Conservation (phyloP, 2,113 vertebrate species). For the Copsychus sechellarum region DNA sequence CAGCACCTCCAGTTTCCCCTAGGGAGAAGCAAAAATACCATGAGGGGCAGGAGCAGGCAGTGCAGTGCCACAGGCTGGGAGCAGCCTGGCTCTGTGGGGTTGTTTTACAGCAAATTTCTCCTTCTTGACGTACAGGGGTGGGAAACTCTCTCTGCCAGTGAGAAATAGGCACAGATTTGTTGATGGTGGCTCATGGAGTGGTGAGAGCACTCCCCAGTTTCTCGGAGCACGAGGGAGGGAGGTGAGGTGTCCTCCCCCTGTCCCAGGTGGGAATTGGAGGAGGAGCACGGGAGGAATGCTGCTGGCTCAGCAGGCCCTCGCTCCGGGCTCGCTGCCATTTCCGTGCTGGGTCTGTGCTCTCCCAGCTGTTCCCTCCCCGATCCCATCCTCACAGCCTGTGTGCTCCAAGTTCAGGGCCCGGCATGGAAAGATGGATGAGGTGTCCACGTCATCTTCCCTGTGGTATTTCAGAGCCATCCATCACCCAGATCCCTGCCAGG, state of each 20-base stretch:
- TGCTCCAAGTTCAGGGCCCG: neutral
- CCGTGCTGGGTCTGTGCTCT: neutral
- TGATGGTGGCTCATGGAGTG: fast-evolving
- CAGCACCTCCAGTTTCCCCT: neutral
- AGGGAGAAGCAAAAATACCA: neutral
- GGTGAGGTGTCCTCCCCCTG: neutral
- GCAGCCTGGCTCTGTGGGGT: fast-evolving
- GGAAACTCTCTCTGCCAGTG: fast-evolving
- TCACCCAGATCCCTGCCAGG: neutral
- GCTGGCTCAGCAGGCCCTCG: neutral
- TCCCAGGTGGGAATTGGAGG: neutral
- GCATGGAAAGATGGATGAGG: neutral
- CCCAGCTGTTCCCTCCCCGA: neutral
- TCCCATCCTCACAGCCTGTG: neutral
- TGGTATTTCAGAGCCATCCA: neutral
- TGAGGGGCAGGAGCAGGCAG: neutral
- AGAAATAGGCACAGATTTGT: fast-evolving
- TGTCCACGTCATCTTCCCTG: neutral
- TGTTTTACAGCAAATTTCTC: neutral
- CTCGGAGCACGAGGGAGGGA: fast-evolving
- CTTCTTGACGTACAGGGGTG: neutral
- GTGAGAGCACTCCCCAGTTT: neutral
- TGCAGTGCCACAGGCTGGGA: neutral
- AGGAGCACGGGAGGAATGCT: neutral
- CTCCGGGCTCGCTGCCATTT: neutral